These are phyloP conservation scores for Amblyteles armatorius DNA, from an alignment of 2,888 invertebrate genomes.

Conservation along the genomic window DNA sequence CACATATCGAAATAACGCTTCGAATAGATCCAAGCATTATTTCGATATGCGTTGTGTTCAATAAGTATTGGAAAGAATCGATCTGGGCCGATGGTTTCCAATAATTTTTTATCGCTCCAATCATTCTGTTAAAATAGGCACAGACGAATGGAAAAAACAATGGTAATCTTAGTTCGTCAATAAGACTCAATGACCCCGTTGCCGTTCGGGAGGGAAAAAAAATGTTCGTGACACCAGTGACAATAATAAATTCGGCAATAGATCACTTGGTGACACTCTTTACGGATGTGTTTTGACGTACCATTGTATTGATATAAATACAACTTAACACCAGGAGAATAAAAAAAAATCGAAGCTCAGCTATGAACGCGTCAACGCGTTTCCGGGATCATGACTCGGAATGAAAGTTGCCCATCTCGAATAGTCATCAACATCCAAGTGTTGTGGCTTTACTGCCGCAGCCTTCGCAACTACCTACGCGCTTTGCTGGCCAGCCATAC, in stretches of 20 bases:
- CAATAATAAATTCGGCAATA: conserved; percentile 80
- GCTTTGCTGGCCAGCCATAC: conserved; percentile 54
- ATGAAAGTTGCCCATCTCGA: conserved; percentile 80
- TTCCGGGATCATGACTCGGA: conserved; percentile 83
- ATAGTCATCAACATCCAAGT: conserved; percentile 78
- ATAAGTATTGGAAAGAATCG: no score
- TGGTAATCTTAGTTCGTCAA: conserved; percentile 20
- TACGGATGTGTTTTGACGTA: conserved; percentile 10
- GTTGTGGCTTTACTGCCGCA: conserved; percentile 78
- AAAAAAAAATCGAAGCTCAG: conserved; percentile 27
- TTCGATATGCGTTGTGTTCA: no score
- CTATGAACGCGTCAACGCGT: conserved; percentile 70
- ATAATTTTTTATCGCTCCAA: conserved; percentile 61
- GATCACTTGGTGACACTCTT: conserved; percentile 70
- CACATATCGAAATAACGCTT: background rate
- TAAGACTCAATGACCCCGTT: conserved; percentile 13
- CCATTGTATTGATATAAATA: background rate
- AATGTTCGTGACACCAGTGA: conserved; percentile 34
- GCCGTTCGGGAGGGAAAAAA: conserved; percentile 24
- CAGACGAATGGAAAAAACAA: conserved; percentile 42
- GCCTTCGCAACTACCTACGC: conserved; percentile 72
- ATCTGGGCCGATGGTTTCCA: background rate
- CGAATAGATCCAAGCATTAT: no score
- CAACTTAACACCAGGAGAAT: conserved; percentile 9
- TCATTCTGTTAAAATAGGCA: conserved; percentile 49